phyloP scores from a whole-genome alignment of 2,888 invertebrate species.

The Iphiclides podalirius region DNA sequence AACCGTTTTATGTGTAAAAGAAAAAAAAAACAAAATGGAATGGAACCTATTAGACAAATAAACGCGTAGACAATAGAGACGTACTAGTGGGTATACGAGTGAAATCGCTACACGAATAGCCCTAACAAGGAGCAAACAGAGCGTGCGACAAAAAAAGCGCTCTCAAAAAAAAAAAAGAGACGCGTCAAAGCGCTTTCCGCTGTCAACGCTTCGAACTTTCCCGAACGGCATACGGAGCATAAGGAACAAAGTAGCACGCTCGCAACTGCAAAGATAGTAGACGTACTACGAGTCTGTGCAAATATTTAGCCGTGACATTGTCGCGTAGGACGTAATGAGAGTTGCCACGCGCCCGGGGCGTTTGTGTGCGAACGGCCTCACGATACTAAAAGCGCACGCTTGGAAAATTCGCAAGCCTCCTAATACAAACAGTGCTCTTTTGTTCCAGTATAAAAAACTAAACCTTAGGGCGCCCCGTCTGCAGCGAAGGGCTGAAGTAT shows the following conservation, averaged over 20 bases:
- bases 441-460: constrained; percentile 6
- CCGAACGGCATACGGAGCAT: not conserved
- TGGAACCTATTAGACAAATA: no score
- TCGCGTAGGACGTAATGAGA: constrained; percentile 19
- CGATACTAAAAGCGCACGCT: constrained; percentile 16
- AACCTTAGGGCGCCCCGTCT: not conserved
- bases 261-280: no score
- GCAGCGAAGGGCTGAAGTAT: not conserved
- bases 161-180: not conserved
- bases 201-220: not conserved
- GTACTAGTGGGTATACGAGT: no score
- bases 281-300: constrained; percentile 2
- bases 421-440: constrained; percentile 16
- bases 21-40: no score
- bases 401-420: constrained; percentile 14
- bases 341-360: constrained; percentile 10
- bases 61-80: no score
- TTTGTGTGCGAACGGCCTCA: constrained; percentile 11
- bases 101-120: not conserved
- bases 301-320: constrained; percentile 21
- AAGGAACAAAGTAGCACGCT: no score
- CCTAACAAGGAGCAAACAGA: not conserved
- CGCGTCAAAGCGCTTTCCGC: constrained; percentile 1
- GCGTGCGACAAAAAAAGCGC: constrained; percentile 1
- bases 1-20: no score